Evolutionary conservation across 2,888 invertebrate species (phyloP).

Genomic region (Bellardia pandia): DNA sequence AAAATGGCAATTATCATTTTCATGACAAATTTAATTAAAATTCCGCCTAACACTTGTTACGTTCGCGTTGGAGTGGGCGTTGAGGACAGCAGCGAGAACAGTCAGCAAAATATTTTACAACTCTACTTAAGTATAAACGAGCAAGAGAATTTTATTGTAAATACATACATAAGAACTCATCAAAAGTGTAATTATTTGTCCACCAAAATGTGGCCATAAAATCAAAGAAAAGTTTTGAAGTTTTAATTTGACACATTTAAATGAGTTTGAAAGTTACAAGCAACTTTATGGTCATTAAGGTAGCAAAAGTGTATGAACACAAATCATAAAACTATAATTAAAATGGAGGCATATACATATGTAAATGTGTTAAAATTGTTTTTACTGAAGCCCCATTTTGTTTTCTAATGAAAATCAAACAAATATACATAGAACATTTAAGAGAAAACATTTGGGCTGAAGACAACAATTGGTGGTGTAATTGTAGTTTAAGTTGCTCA

Average conservation of each 20-base stretch:
- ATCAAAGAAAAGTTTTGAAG: constrained; percentile 33
- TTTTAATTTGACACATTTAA: constrained; percentile 46
- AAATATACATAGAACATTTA: neutral
- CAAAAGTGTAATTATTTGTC: constrained; percentile 40
- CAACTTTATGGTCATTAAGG: constrained; percentile 39
- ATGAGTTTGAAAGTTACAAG: neutral
- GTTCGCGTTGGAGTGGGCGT: neutral
- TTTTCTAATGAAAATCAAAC: too few species aligned
- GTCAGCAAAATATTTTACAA: neutral
- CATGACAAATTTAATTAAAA: constrained; percentile 34
- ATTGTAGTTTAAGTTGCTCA: neutral
- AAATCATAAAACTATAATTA: neutral
- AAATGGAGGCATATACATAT: neutral
- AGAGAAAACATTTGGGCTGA: neutral
- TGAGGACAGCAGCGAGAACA: neutral
- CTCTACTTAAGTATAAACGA: neutral
- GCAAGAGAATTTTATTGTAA: neutral
- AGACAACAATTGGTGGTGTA: neutral
- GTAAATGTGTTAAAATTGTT: too few species aligned
- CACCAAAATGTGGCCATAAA: constrained; percentile 35
- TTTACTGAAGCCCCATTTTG: too few species aligned
- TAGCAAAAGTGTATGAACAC: too few species aligned
- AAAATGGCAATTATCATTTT: constrained; percentile 28
- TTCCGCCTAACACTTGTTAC: neutral
- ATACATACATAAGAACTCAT: neutral